Evolutionary conservation across 2,797 vertebrate species (phyloP).

Genomic region (Acanthopagrus latus): DNA sequence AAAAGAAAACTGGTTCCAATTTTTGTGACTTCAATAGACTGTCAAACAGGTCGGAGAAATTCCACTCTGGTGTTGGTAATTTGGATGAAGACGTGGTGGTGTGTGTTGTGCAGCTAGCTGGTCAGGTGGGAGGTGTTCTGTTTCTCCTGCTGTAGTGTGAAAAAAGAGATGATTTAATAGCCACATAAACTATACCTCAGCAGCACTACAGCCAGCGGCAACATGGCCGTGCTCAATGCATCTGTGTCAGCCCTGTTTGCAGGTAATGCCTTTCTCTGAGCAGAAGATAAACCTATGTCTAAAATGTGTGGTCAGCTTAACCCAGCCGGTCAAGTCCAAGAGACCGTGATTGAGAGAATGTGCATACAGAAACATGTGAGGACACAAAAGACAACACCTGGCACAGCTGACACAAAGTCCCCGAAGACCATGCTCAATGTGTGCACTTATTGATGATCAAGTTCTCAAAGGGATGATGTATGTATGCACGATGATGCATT

Average conservation of each 20-base stretch:
- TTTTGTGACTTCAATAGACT: constrained; percentile 19
- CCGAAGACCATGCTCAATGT: too few relatives aligned
- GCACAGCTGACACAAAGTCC: too few relatives aligned
- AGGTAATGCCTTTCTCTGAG: not conserved
- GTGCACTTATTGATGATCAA: too few relatives aligned
- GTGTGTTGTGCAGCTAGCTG: not conserved
- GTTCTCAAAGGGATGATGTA: too few relatives aligned
- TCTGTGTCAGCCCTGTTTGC: not conserved
- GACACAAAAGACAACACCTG: too few relatives aligned
- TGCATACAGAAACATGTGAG: too few relatives aligned
- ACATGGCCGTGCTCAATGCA: not conserved
- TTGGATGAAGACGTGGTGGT: not conserved
- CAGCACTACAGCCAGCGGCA: not conserved
- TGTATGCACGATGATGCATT: too few relatives aligned
- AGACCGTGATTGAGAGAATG: not conserved
- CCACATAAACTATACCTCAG: constrained; percentile 1
- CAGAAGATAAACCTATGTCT: not conserved
- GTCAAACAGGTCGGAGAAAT: not conserved
- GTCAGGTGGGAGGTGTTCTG: constrained; percentile 1
- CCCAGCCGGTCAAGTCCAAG: not conserved
- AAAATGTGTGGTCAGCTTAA: not conserved
- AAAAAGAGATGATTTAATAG: constrained; percentile 7
- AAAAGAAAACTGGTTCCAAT: not conserved
- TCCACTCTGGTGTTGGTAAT: not conserved
- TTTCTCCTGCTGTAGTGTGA: not conserved